phyloP scores from a whole-genome alignment of 2,113 vertebrate genomes.

The Neotoma lepida region DNA sequence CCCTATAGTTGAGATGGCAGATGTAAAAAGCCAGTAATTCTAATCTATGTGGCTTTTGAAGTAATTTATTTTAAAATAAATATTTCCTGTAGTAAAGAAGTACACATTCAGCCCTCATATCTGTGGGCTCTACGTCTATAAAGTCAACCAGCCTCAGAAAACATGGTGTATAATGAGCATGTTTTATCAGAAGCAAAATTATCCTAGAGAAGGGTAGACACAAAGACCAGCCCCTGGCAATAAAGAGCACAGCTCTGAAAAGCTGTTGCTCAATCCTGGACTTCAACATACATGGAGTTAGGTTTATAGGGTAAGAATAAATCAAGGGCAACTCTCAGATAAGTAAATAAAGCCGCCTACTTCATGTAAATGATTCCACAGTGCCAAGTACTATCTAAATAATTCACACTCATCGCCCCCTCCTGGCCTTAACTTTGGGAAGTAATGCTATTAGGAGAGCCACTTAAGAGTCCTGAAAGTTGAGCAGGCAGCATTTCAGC shows the following conservation, averaged over 20 bases:
- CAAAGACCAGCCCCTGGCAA: not conserved
- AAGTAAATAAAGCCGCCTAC: not conserved
- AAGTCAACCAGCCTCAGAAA: not conserved
- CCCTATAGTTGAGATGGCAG: not conserved
- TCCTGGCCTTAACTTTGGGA: not conserved
- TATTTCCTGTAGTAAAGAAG: not conserved
- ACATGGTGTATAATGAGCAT: not conserved
- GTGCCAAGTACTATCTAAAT: not conserved
- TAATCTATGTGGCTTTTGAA: not conserved
- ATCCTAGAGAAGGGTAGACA: not conserved
- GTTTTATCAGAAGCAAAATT: constrained; percentile 25
- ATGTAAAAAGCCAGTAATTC: constrained; percentile 28
- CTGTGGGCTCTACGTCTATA: not conserved
- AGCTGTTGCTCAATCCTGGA: not conserved
- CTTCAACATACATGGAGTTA: not conserved
- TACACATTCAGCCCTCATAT: not conserved
- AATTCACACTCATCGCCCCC: not conserved
- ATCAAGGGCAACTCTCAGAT: not conserved
- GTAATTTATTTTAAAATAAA: constrained; percentile 31
- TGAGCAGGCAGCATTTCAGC: rapidly evolving
- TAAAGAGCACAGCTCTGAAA: not conserved
- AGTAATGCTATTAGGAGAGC: not conserved
- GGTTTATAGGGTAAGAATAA: not conserved
- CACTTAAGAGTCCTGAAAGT: not conserved
- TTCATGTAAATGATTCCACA: not conserved